Evolutionary conservation across 2,797 vertebrate species (phyloP), one percentile per base, ranked within the genome.

Genomic region (Alexandromys oeconomus): DNA sequence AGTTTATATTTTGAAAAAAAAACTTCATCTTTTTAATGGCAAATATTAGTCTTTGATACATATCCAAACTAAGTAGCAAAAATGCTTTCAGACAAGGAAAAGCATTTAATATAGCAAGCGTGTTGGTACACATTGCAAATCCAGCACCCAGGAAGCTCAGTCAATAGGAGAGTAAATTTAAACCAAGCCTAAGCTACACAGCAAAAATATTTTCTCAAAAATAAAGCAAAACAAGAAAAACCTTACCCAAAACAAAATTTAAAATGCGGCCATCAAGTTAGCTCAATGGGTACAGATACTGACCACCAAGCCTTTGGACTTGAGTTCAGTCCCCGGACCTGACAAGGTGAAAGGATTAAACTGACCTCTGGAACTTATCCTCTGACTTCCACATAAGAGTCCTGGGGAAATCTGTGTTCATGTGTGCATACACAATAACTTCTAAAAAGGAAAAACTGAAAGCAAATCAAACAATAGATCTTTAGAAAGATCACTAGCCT

Each of bases 31-130:
- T 25, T 43, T 86, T 94, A 67, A 57, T 73, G 40, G 88, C 69
- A 12, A 85, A 77, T 81, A 80, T 77, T 91, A 57, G 40, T 65
- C 27, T 86, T 81, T 81, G 57, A 89, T 87, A 61, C 5, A n/a
- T 67, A 13, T 23, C 59, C 46, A 96, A 88, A 93, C 92, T 90
- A 97, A 94, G 93, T 27, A 88, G 29, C 12, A 40, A 96, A 96
- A 95, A 85, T 59, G 5, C 59, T 76, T 94, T 54, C 71, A 40
- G 71, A 91, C 34, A 91, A 40, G 79, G 34, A 90, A 73, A 90
- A 95, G 76, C 9, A 94, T 67, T 73, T 48, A 65, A 65, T 29
- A 23, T 67, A 34, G 31, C 59, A 78, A 59, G 14, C 1, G 27
- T 13, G 31, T 43, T 43, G 13, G 43, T 31, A 51, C 57, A 89